phyloP scores from a whole-genome alignment of 2,113 vertebrate species.

The Calyptommatus sinebrachiatus region DNA sequence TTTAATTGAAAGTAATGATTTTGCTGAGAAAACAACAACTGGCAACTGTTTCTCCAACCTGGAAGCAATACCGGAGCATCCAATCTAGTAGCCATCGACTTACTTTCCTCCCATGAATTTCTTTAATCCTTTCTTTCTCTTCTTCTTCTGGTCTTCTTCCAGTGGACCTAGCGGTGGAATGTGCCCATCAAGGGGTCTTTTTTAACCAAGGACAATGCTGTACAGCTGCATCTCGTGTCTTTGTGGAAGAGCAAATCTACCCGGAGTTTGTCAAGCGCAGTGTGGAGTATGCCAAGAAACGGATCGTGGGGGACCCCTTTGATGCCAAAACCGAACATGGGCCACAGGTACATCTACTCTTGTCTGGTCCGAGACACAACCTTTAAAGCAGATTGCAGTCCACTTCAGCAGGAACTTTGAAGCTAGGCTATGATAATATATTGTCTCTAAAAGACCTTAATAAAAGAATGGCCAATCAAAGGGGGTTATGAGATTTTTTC shows the following conservation, averaged over 20 bases:
- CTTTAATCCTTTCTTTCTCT: not conserved
- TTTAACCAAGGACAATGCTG: conserved; percentile 97
- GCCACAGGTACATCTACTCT: conserved; percentile 81
- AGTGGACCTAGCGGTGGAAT: conserved; percentile 93
- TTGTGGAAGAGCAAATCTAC: conserved; percentile 88
- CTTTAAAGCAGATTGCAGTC: not conserved
- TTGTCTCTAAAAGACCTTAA: no score
- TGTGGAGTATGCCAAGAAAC: conserved; percentile 80
- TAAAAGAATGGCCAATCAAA: no score
- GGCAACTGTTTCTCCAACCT: no score
- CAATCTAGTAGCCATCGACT: no score
- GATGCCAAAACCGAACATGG: conserved; percentile 87
- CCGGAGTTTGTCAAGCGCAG: conserved; percentile 87
- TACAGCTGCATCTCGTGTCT: conserved; percentile 87
- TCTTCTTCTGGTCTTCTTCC: conserved; percentile 34
- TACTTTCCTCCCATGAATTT: no score
- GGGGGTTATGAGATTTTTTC: no score
- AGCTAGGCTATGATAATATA: no score
- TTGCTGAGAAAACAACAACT: no score
- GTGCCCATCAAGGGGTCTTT: conserved; percentile 90
- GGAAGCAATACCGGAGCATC: no score
- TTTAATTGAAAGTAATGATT: no score
- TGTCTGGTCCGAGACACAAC: not conserved
- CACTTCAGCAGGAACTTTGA: not conserved
- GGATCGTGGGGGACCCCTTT: conserved; percentile 86